Evolutionary conservation across 2,797 vertebrate genomes (phyloP).

Genomic region (Leptatherina wallacei): DNA sequence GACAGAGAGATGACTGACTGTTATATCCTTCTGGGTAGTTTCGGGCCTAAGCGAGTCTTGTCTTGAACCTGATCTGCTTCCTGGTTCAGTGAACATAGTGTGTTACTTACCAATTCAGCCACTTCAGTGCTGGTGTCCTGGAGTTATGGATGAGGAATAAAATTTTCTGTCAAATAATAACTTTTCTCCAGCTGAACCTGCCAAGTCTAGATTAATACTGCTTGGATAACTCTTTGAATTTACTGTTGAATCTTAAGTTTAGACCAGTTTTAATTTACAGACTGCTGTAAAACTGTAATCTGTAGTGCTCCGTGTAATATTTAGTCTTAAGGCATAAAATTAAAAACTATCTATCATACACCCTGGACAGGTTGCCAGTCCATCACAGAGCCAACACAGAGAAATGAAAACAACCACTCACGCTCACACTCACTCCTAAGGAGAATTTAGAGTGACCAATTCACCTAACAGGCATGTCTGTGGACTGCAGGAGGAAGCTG

Average conservation of each 20-base stretch:
- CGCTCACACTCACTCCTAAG: not conserved
- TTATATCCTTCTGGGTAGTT: conserved; percentile 58
- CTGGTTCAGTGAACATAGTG: conserved; percentile 50
- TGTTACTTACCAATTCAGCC: conserved; percentile 62
- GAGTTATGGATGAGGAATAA: conserved; percentile 41
- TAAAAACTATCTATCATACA: not conserved
- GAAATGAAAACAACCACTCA: no score
- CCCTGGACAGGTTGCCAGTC: no score
- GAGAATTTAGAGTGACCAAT: no score
- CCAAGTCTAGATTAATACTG: conserved; percentile 40
- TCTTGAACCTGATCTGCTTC: conserved; percentile 59
- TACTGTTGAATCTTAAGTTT: conserved; percentile 11
- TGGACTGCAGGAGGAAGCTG: not conserved
- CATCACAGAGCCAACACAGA: no score
- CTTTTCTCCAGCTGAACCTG: conserved; percentile 27
- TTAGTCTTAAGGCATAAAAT: not conserved
- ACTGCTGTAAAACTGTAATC: conserved; percentile 1
- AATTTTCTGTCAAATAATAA: conserved; percentile 50
- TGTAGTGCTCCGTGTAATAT: not conserved
- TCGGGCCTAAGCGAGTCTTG: conserved; percentile 38
- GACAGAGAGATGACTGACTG: conserved; percentile 66
- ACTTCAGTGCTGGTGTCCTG: conserved; percentile 59
- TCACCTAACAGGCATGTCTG: not conserved
- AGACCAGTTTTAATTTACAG: conserved; percentile 5
- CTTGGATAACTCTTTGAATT: conserved; percentile 27